These are phyloP conservation scores for Hyposmocoma kahamanoa DNA, from an alignment of 1,140 invertebrate genomes.

Conservation along the genomic window DNA sequence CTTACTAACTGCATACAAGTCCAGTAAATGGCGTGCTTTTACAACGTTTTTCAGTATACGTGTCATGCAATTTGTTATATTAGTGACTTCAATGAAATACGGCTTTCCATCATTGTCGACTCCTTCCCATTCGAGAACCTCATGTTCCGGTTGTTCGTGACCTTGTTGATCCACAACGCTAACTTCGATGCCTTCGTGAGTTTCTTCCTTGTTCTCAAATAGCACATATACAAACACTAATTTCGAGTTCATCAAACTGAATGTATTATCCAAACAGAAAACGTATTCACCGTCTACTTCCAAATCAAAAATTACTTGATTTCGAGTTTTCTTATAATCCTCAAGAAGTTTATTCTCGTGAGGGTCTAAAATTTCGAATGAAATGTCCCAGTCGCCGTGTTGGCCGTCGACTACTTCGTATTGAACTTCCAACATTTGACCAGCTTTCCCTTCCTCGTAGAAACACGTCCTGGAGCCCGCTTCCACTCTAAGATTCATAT, in stretches of 20 bases:
- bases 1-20: slow-evolving; percentile 43
- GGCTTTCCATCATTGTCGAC: slow-evolving; percentile 26
- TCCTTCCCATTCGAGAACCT: slow-evolving; percentile 51
- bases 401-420: slow-evolving; percentile 86
- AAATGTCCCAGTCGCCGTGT: slow-evolving; percentile 85
- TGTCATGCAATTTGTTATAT: slow-evolving; percentile 40
- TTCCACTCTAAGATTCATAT: slow-evolving; percentile 80
- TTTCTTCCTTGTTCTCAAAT: slow-evolving; percentile 74
- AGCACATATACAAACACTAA: slow-evolving; percentile 86
- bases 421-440: slow-evolving; percentile 79
- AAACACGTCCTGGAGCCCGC: slow-evolving; percentile 80
- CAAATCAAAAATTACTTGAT: slow-evolving; percentile 64
- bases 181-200: slow-evolving; percentile 73
- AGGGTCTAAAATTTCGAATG: slow-evolving; percentile 79
- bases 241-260: slow-evolving; percentile 84
- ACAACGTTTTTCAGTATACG: slow-evolving; percentile 37
- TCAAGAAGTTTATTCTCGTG: slow-evolving; percentile 75
- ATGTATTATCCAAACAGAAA: slow-evolving; percentile 88
- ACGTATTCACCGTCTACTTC: slow-evolving; percentile 79
- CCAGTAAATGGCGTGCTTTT: slow-evolving; percentile 46
- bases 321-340: slow-evolving; percentile 82
- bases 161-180: slow-evolving; percentile 14
- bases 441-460: slow-evolving; percentile 75
- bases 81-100: slow-evolving; percentile 40
- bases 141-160: slow-evolving; percentile 31